Base-by-base conservation (phyloP, 1,140 invertebrate genomes). In the Drosophila murphyi region DNA sequence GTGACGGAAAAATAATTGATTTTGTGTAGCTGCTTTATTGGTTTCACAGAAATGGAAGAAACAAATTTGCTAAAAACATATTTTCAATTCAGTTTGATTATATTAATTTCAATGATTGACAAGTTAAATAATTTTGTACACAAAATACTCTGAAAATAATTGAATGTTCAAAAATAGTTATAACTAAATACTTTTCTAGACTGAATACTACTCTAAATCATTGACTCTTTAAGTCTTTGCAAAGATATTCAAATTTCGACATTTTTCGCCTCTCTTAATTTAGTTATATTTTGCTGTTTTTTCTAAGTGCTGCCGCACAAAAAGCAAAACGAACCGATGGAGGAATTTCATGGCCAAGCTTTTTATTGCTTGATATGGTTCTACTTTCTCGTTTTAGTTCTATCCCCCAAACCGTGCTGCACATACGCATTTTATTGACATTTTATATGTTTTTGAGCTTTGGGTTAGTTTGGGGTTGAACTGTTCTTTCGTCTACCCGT, bases 401-500 rank as follows among this genome's bases (percentile, higher is more conserved):
- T 43, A 71, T 52, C 62, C 39, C 4, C 45, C n/a, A 20, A 41
- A 39, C 41, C 29, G 41, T 64, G 67, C 65, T 52, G 64, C 71
- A 76, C 10, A 39, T 59, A 55, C 72, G 54, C 39, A 65, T 67
- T 69, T 72, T 55, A 50, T 73, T 57, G 61, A 71, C 69, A 76
- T 85, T 85, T 83, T 89, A 73, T 88, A 67, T 69, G 78, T 75
- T 78, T 86, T 73, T 62, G 37, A 81, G 82, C 86, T 83, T 83
- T 73, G 55, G 80, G 76, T 83, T 89, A 78, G 70, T 81, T 83
- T 83, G 77, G 76, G 85, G 85, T 88, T 80, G 75, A 62, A n/a
- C 34, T 37, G 34, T 51, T 5, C 35, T 6, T 45, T 47, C 45
- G 6, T n/a, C 41, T 45, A 32, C 50, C 28, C 31, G 12, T 47